These are phyloP conservation scores for Natrix natrix DNA, from an alignment of 2,797 vertebrate genomes.

Conservation along the genomic window DNA sequence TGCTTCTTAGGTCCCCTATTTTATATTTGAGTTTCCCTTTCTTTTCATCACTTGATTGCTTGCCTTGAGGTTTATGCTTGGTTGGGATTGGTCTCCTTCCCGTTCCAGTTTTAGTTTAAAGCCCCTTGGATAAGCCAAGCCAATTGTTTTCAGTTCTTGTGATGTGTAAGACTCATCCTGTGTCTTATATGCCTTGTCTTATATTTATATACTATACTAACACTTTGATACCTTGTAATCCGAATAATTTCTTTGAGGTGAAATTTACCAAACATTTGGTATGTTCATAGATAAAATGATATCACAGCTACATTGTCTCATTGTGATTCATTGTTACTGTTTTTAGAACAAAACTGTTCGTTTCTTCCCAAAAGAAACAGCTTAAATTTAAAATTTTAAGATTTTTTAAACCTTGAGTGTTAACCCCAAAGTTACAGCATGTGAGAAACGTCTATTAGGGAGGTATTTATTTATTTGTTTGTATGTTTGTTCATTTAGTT, in stretches of 20 bases:
- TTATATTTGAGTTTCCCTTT: too few species aligned
- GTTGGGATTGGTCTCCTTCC: too few species aligned
- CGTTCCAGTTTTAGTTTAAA: too few species aligned
- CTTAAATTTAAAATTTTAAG: background rate
- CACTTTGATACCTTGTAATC: background rate
- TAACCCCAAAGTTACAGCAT: background rate
- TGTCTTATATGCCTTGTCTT: background rate
- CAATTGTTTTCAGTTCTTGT: too few species aligned
- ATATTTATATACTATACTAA: background rate
- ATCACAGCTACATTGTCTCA: background rate
- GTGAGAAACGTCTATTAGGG: background rate
- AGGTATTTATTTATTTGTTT: too few species aligned
- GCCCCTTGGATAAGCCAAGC: too few species aligned
- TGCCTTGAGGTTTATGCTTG: too few species aligned
- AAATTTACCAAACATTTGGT: conserved; percentile 11
- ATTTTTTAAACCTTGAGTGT: background rate
- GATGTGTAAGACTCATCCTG: too few species aligned
- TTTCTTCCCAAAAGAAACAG: background rate
- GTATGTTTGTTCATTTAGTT: too few species aligned
- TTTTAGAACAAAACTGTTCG: background rate
- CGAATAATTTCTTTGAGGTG: conserved; percentile 1
- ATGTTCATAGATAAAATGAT: background rate
- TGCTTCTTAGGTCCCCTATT: too few species aligned
- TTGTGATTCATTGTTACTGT: background rate
- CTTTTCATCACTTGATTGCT: too few species aligned